Evolutionary conservation across 2,113 vertebrate species (phyloP).

Genomic region (Verasper variegatus): DNA sequence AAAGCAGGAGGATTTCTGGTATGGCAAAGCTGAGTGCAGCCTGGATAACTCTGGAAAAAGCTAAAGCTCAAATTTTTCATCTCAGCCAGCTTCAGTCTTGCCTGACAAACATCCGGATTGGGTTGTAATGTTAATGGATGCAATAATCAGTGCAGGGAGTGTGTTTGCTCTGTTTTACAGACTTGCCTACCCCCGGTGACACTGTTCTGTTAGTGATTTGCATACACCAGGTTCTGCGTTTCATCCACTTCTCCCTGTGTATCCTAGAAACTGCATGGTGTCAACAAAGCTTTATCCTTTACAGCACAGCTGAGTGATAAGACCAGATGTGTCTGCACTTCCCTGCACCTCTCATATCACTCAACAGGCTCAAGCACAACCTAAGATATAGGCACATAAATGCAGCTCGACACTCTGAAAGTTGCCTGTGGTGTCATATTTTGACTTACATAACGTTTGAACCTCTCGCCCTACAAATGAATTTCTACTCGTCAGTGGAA

Average conservation of each 20-base stretch:
- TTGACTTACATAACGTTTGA: not conserved
- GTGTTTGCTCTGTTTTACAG: constrained; percentile 2
- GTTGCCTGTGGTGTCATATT: not conserved
- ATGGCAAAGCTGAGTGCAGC: not conserved
- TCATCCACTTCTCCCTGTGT: not conserved
- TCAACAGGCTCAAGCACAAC: constrained; percentile 10
- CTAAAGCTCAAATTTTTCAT: not conserved
- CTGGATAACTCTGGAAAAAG: not conserved
- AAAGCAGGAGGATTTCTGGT: not conserved
- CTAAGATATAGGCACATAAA: not conserved
- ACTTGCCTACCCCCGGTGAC: not conserved
- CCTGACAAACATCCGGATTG: not conserved
- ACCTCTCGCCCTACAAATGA: not conserved
- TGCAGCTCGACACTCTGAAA: not conserved
- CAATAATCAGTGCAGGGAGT: not conserved
- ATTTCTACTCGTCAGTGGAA: not conserved
- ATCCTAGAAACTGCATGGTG: constrained; percentile 19
- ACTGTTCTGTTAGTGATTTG: not conserved
- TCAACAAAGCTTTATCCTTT: constrained; percentile 33
- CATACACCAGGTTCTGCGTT: not conserved
- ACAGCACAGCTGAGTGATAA: constrained; percentile 47
- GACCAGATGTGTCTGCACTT: constrained; percentile 35
- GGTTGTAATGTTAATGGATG: not conserved
- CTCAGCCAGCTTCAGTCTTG: not conserved
- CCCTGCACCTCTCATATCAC: not conserved